Percentiles rank a stretch among this genome's conserved stretches.
Evolutionary conservation across 2,888 invertebrate genomes (phyloP).

Genomic region (Cryptocephalus moraei): DNA sequence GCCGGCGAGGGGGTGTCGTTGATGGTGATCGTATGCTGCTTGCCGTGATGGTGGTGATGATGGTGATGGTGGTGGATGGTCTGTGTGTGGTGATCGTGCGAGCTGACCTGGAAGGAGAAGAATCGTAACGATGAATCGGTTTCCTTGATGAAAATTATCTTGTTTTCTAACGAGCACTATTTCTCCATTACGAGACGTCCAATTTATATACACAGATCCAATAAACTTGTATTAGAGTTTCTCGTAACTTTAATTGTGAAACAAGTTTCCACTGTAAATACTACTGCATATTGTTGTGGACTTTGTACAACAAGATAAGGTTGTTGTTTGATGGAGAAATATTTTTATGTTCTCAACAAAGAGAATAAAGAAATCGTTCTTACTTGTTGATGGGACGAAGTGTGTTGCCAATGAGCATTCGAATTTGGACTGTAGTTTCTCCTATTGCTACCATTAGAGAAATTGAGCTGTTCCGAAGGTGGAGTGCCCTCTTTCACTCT

Average conservation of each 20-base stretch:
- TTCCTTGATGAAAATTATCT: too few relatives aligned
- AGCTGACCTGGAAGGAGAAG: slow-evolving; percentile 11
- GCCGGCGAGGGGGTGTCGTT: slow-evolving; percentile 92
- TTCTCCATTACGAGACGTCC: too few relatives aligned
- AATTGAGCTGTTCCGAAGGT: slow-evolving; percentile 46
- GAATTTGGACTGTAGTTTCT: slow-evolving; percentile 31
- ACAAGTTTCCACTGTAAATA: too few relatives aligned
- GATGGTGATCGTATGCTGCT: slow-evolving; percentile 86
- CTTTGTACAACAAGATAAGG: too few relatives aligned
- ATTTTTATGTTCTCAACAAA: background rate
- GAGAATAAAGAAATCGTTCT: slow-evolving; percentile 3
- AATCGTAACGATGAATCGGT: too few relatives aligned
- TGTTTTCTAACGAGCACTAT: too few relatives aligned
- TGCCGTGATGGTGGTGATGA: slow-evolving; percentile 34
- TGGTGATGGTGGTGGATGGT: slow-evolving; percentile 25
- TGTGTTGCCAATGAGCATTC: slow-evolving; percentile 38
- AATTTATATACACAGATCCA: too few relatives aligned
- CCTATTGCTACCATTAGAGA: slow-evolving; percentile 18
- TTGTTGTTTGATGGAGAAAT: too few relatives aligned
- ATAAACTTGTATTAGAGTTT: too few relatives aligned
- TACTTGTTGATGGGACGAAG: slow-evolving; percentile 29
- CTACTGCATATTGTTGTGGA: too few relatives aligned
- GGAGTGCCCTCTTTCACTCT: slow-evolving; percentile 94
- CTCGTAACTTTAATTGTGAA: too few relatives aligned
- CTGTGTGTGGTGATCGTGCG: slow-evolving; percentile 24